Percentiles rank a stretch among this genome's conserved stretches.
These are phyloP conservation scores for Zenarchopterus dispar DNA, from an alignment of 2,797 vertebrate species.

Conservation along the genomic window DNA sequence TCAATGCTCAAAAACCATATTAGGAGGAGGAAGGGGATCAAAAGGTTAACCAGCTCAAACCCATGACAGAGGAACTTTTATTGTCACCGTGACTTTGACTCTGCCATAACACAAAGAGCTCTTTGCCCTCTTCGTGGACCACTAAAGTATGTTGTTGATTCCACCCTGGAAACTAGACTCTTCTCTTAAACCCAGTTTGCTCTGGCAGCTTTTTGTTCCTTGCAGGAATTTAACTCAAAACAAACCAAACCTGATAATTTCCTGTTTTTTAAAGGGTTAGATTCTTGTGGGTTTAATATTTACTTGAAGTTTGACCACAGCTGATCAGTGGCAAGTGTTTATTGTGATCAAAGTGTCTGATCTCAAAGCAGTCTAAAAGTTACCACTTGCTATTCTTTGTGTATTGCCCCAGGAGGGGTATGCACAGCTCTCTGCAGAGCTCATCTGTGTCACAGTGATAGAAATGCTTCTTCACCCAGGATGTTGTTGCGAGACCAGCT, in stretches of 20 bases:
- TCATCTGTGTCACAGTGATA: constrained; percentile 51
- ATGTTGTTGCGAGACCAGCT: constrained; percentile 64
- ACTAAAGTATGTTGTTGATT: constrained; percentile 65
- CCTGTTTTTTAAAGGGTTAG: not conserved
- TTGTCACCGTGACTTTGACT: constrained; percentile 69
- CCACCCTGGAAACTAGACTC: constrained; percentile 45
- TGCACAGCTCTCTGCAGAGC: constrained; percentile 19
- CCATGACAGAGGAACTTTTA: constrained; percentile 63
- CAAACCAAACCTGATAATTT: not conserved
- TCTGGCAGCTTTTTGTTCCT: constrained; percentile 7
- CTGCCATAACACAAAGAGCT: constrained; percentile 59
- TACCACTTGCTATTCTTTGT: not conserved
- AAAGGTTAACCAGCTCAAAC: constrained; percentile 72
- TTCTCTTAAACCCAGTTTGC: constrained; percentile 10
- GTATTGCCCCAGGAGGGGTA: constrained; percentile 31
- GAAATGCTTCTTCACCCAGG: constrained; percentile 50
- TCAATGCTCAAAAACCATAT: constrained; percentile 37
- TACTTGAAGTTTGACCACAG: not conserved
- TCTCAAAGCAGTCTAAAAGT: constrained; percentile 9
- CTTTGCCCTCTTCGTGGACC: constrained; percentile 45
- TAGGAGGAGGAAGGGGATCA: constrained; percentile 50
- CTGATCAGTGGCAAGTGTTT: not conserved
- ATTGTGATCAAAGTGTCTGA: constrained; percentile 4
- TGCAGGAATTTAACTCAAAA: not conserved
- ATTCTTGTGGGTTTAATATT: not conserved